Evolutionary conservation across 2,113 vertebrate genomes (phyloP).

Genomic region (Ameiurus melas): DNA sequence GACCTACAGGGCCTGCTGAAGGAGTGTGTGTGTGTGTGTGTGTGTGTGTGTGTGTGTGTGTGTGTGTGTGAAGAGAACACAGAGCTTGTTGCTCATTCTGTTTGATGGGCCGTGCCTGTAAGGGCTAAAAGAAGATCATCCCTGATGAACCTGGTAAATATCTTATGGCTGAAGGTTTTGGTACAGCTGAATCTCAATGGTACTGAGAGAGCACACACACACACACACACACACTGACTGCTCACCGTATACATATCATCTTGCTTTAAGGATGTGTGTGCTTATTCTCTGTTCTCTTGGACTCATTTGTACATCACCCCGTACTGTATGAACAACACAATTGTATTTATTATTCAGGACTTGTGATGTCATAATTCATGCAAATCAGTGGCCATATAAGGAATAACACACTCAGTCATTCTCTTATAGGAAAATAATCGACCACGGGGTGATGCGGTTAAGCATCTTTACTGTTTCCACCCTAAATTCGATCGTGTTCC

Average conservation of each 20-base stretch:
- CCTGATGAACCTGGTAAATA: conserved; percentile 15
- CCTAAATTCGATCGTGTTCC: background rate
- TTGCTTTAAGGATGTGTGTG: background rate
- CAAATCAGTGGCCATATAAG: background rate
- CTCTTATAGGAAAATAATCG: background rate
- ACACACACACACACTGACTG: background rate
- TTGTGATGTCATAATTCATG: background rate
- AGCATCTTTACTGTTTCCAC: background rate
- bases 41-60: background rate
- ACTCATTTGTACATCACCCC: background rate
- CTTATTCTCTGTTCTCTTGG: background rate
- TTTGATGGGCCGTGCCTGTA: conserved; percentile 15
- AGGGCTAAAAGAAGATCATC: conserved; percentile 17
- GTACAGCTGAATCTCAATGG: background rate
- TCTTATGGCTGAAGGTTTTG: conserved; percentile 13
- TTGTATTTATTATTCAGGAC: background rate
- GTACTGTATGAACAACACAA: background rate
- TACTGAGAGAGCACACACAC: background rate
- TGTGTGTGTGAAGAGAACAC: background rate
- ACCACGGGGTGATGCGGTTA: background rate
- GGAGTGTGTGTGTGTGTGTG: background rate
- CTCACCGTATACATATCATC: background rate
- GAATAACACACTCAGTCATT: background rate
- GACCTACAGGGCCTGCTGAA: conserved; percentile 22
- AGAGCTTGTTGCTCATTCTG: conserved; percentile 29